phyloP scores from a whole-genome alignment of 1,140 invertebrate genomes.

The Drosophila nikananu region DNA sequence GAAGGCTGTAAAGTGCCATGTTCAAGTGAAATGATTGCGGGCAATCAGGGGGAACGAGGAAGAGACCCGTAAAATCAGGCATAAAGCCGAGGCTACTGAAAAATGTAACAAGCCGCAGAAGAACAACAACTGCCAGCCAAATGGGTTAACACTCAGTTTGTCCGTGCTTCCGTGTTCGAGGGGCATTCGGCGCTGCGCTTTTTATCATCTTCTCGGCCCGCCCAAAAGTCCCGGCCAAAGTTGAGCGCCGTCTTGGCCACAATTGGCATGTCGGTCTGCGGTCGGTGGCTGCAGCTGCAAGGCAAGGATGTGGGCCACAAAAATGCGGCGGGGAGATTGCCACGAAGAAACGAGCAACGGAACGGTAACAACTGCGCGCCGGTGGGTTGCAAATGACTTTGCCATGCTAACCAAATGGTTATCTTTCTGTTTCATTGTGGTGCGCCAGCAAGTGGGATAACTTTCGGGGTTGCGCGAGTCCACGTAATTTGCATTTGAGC shows the following conservation, averaged over 20 bases:
- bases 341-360: constrained; percentile 34
- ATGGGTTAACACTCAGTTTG: constrained; percentile 38
- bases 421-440: constrained; percentile 50
- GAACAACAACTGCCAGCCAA: constrained; percentile 37
- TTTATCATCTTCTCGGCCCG: constrained; percentile 45
- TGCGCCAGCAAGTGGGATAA: constrained; percentile 28
- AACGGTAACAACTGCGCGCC: constrained; percentile 26
- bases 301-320: constrained; percentile 58
- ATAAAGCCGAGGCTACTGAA: constrained; percentile 37
- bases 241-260: constrained; percentile 58
- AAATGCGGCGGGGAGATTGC: constrained; percentile 72
- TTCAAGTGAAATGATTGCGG: constrained; percentile 37
- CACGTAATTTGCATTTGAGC: constrained; percentile 38
- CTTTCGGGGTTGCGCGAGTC: constrained; percentile 13
- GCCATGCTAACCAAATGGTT: constrained; percentile 51
- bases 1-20: constrained; percentile 12
- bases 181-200: constrained; percentile 54
- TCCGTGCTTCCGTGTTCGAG: constrained; percentile 15
- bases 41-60: constrained; percentile 37
- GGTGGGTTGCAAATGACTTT: constrained; percentile 24
- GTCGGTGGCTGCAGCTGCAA: constrained; percentile 31
- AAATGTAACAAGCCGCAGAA: constrained; percentile 48
- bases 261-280: constrained; percentile 72
- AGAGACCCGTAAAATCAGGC: constrained; percentile 13
- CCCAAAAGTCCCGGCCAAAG: constrained; percentile 35